Evolutionary conservation across 2,797 vertebrate species (phyloP).

Genomic region (Spheniscus humboldti): DNA sequence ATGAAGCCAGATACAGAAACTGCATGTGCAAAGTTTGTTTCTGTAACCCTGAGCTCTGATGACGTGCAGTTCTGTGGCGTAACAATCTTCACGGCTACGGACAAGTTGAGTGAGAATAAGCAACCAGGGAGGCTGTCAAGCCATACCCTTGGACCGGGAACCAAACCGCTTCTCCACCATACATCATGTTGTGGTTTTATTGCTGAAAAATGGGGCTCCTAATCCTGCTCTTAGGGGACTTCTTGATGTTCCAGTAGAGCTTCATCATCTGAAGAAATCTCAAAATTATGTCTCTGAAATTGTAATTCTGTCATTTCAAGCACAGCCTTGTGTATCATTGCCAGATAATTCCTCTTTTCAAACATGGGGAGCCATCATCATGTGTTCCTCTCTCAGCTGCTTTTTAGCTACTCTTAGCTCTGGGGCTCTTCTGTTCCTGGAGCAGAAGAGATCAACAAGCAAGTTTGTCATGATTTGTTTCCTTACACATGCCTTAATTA

Average conservation of each 20-base stretch:
- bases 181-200: not conserved
- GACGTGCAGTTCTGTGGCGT: not conserved
- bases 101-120: not conserved
- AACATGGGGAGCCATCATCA: fast-evolving
- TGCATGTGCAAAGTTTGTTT: not conserved
- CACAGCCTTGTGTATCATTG: not conserved
- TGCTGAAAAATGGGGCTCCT: not conserved
- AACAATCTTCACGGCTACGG: fast-evolving
- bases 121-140: not conserved
- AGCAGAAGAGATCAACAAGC: not conserved
- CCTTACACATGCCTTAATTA: not conserved
- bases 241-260: not conserved
- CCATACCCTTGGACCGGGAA: fast-evolving
- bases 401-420: not conserved
- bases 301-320: not conserved
- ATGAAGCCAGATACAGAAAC: not conserved
- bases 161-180: fast-evolving
- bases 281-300: not conserved
- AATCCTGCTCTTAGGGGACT: not conserved
- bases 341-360: not conserved
- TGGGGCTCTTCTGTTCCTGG: not conserved
- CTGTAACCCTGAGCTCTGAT: not conserved
- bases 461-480: not conserved
- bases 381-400: not conserved
- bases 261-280: not conserved